phyloP scores from a whole-genome alignment of 2,797 vertebrate genomes.

The Euthynnus affinis region DNA sequence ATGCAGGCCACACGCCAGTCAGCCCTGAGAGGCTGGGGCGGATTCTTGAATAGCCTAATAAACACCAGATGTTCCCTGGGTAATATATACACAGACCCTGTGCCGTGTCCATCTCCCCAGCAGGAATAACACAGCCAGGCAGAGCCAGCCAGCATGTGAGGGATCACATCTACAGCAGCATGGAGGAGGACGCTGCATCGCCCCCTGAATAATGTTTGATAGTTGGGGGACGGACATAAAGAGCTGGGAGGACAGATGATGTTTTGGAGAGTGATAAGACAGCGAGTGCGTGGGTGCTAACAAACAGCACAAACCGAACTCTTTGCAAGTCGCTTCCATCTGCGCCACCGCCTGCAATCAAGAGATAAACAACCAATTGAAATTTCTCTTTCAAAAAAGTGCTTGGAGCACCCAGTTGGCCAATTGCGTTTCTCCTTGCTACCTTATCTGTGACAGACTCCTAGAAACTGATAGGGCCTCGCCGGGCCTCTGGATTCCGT shows the following conservation, averaged over 20 bases:
- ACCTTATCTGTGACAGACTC: slow-evolving; percentile 86
- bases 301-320: slow-evolving; percentile 33
- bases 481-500: slow-evolving; percentile 82
- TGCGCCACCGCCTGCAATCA: slow-evolving; percentile 64
- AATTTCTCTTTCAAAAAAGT: slow-evolving; percentile 75
- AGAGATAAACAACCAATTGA: slow-evolving; percentile 81
- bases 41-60: slow-evolving; percentile 84
- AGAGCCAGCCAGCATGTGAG: slow-evolving; percentile 53
- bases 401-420: slow-evolving; percentile 45
- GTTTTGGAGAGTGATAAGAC: slow-evolving; percentile 36
- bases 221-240: slow-evolving; percentile 5
- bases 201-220: slow-evolving; percentile 12
- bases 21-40: slow-evolving; percentile 77
- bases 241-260: slow-evolving; percentile 6
- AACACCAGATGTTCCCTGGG: slow-evolving; percentile 87
- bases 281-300: slow-evolving; percentile 29
- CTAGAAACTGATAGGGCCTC: slow-evolving; percentile 82
- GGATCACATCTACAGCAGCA: slow-evolving; percentile 58
- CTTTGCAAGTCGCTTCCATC: slow-evolving; percentile 55
- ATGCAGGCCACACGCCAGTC: slow-evolving; percentile 83
- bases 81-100: slow-evolving; percentile 85
- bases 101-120: slow-evolving; percentile 79
- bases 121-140: slow-evolving; percentile 75
- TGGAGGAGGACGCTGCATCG: slow-evolving; percentile 10
- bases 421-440: slow-evolving; percentile 73